Evolutionary conservation across 1,140 invertebrate genomes (phyloP), one percentile per base, ranked within the genome.

Genomic region (Proctacanthus coquilletti): DNA sequence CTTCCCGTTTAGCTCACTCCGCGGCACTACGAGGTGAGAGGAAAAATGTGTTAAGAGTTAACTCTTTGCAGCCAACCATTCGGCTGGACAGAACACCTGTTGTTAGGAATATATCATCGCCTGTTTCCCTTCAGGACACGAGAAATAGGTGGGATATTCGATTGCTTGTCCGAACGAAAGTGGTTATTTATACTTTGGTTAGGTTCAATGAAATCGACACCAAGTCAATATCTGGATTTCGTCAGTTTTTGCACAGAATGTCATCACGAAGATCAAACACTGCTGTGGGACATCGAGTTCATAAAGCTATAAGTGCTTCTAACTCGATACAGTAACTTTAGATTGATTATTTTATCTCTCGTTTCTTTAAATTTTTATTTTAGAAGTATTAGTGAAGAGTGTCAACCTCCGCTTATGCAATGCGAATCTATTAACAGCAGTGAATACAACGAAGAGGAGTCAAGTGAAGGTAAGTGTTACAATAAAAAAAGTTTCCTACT

Each of bases 371-470:
- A 38, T 9, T 17, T 4, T 18, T 8, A 30, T 34, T 39, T 20
- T 29, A 41, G 34, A n/a, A 41, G 29, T 21, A 27, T 34, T 42
- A 11, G 34, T 20, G 41, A 53, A 39, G 40, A 32, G 18, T 43
- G 53, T 21, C 42, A 47, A 35, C 34, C 46, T 25, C 51, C 52
- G 1, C 34, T 49, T 2, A 51, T 51, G 32, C 41, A 51, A 46
- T 39, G 65, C 1, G 49, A 48, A 3, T 52, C 61, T 21, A 67
- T 65, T 3, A 57, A 40, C 18, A 48, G 45, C 8, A 64, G 54
- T 32, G 64, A 69, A 21, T 61, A 68, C 14, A 46, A 52, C 18
- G 52, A 58, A 17, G 66, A 71, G 18, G 60, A 65, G 17, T 61
- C 66, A 30, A 60, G 38, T 21, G 37, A 39, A 13, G 40, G 48